Base-by-base conservation (phyloP, 92 coral and sea anemone species). In the Siderastrea siderea region DNA sequence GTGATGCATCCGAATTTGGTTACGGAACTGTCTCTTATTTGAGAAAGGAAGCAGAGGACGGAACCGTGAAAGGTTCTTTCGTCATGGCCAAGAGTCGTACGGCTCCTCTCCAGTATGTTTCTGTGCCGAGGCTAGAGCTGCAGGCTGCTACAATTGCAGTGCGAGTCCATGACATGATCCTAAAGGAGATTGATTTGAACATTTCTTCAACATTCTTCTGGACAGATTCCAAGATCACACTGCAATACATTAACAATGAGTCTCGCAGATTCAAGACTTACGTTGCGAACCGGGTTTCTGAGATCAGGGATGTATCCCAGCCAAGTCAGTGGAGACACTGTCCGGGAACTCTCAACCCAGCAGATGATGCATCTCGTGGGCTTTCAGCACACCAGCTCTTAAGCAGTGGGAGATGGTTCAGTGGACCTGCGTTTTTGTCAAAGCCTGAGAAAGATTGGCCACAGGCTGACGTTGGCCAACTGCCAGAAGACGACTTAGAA, bases 101-200 rank as follows among this genome's bases (percentile, higher is more conserved):
- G 8, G 80, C 91, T 7, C 91, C 94, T 15, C 84, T 91, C 38
- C 81, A 87, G 88, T 77, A 83, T 68, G 86, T 91, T 48, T 82
- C 94, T 38, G 80, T 83, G 5, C 94, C 94, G 47, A 57, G 91
- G 16, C 77, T 87, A 2, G 91, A 87, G 68, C 45, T 91, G 50
- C 91, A 91, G 72, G 84, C 91, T 26, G 91, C 94, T 47, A 85
- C 86, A 50, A 85, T 90, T 8, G 86, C 93, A 69, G 89, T 78
- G 46, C 81, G 90, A 46, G 59, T 84, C 45, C 86, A 90, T 64
- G 4, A 64, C 11, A 48, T 78, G 75, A 80, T 90, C 77, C 19
- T 74, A 74, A 90, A 79, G 14, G 90, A 90, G 47, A 73, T 86
- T 52, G 83, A 86, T 10, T 43, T 80, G 53, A 8, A 78, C 16